Conservation (phyloP, 2,113 vertebrate species). For the Sporophila hypoxantha region DNA sequence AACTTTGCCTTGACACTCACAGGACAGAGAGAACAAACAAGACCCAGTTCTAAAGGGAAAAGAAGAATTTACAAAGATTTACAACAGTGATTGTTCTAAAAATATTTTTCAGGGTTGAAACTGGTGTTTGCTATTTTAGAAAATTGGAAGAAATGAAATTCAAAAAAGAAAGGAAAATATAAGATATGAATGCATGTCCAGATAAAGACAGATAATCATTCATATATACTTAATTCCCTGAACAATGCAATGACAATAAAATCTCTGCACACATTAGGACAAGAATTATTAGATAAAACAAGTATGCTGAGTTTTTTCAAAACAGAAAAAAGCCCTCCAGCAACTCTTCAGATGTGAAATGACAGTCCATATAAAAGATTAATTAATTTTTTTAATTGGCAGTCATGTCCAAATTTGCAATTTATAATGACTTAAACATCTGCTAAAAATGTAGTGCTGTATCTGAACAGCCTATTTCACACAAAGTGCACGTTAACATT, state of each 20-base stretch:
- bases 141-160: not conserved
- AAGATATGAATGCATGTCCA: not conserved
- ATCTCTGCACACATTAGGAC: not conserved
- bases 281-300: conserved; percentile 17
- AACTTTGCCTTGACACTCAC: not conserved
- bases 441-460: conserved; percentile 19
- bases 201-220: not conserved
- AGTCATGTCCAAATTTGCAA: conserved; percentile 45
- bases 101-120: not conserved
- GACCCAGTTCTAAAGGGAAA: not conserved
- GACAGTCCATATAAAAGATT: not conserved
- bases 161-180: not conserved
- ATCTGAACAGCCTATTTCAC: not conserved
- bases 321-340: not conserved
- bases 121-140: not conserved
- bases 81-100: not conserved
- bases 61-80: not conserved
- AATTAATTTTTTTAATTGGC: conserved; percentile 20
- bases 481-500: not conserved
- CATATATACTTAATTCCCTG: not conserved
- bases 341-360: conserved; percentile 45
- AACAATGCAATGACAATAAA: not conserved
- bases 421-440: conserved; percentile 38
- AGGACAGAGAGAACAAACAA: not conserved
- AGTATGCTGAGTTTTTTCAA: conserved; percentile 22